Conservation (phyloP, 2,113 vertebrate genomes). For the Herpetotheres cachinnans region DNA sequence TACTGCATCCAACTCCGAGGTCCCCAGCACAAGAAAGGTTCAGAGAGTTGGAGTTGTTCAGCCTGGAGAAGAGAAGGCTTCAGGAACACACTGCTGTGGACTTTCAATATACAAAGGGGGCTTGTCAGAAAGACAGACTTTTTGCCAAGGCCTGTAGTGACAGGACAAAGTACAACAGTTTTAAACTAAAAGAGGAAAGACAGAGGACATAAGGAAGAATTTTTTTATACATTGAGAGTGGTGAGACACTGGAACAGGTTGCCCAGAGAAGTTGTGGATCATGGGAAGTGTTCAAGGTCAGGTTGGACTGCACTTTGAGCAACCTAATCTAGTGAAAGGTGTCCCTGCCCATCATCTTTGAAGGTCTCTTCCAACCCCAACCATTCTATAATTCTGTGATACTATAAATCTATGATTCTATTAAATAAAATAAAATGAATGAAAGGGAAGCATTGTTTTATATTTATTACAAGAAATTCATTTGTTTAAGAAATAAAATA, state of each 20-base stretch:
- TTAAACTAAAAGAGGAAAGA: not conserved
- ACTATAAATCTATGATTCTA: not conserved
- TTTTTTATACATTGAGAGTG: not conserved
- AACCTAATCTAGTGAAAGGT: not conserved
- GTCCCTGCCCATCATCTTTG: not conserved
- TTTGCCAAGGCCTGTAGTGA: not conserved
- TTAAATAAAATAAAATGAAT: not conserved
- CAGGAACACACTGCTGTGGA: not conserved
- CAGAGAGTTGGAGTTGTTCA: not conserved
- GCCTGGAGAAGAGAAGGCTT: not conserved
- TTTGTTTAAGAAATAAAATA: not conserved
- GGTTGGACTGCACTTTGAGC: accelerated
- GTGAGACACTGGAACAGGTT: not conserved
- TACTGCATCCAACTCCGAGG: no score
- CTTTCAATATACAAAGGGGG: not conserved
- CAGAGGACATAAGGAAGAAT: not conserved
- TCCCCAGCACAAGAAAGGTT: not conserved
- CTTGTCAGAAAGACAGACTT: not conserved
- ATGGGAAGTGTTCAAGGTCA: not conserved
- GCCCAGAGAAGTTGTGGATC: not conserved
- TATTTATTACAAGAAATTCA: not conserved
- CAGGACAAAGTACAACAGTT: not conserved
- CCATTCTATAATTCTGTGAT: not conserved
- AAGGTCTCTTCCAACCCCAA: not conserved
- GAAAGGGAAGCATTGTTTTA: not conserved